Conservation (phyloP, 2,797 vertebrate species). For the Columba guinea region DNA sequence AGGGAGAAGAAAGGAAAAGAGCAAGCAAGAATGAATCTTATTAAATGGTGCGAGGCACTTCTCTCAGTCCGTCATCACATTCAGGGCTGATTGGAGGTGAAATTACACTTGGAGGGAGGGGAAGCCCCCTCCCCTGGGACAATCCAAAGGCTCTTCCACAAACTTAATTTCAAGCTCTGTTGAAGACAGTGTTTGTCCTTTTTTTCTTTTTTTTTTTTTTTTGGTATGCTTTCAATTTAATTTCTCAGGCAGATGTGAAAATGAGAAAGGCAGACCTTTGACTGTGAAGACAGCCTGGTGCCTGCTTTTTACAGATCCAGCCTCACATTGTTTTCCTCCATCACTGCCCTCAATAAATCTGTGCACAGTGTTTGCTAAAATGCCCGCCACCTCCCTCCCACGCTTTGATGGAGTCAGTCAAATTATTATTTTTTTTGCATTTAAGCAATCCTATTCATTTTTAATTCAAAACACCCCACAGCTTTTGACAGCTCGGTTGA, state of each 20-base stretch:
- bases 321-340: not conserved
- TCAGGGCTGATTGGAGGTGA: not conserved
- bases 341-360: constrained; percentile 17
- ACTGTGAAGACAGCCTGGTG: not conserved
- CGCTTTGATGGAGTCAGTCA: not conserved
- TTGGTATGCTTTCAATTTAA: constrained; percentile 32
- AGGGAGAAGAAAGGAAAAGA: not conserved
- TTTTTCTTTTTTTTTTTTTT: not conserved
- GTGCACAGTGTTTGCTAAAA: not conserved
- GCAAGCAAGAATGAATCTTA: constrained; percentile 1
- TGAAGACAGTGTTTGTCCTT: constrained; percentile 47
- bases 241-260: constrained; percentile 53
- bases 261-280: constrained; percentile 57
- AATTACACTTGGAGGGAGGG: constrained; percentile 19
- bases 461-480: constrained; percentile 30
- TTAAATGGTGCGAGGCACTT: not conserved
- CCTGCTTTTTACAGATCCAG: constrained; percentile 14
- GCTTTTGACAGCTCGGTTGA: not conserved
- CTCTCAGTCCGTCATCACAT: not conserved
- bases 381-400: not conserved
- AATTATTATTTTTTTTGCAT: not conserved
- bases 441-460: constrained; percentile 2
- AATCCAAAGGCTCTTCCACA: constrained; percentile 4
- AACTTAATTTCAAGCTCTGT: constrained; percentile 73
- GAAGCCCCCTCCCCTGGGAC: constrained; percentile 34